Percentiles rank a stretch among this genome's conserved stretches.
Evolutionary conservation across 2,113 vertebrate genomes (phyloP).

Genomic region (Xiphophorus couchianus): DNA sequence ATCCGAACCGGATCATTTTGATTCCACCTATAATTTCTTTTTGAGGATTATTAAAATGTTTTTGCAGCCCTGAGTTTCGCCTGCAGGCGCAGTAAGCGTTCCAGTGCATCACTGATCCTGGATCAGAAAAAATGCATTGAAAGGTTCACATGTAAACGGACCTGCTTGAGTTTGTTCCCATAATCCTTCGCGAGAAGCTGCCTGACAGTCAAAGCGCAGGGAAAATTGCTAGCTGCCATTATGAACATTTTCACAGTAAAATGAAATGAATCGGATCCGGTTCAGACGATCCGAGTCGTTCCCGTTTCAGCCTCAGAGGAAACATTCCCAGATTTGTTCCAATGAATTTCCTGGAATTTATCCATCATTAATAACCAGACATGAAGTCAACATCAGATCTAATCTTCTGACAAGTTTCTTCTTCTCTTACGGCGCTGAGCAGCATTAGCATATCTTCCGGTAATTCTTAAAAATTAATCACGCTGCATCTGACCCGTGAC

Average conservation of each 20-base stretch:
- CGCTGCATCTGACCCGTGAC: conserved; percentile 49
- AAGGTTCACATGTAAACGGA: no score
- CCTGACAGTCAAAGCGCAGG: background rate
- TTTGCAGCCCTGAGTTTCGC: conserved; percentile 22
- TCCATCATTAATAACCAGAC: background rate
- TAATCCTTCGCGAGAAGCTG: background rate
- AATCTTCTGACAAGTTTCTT: conserved; percentile 18
- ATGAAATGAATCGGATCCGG: background rate
- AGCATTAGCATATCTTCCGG: conserved; percentile 63
- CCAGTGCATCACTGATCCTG: no score
- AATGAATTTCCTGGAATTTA: conserved; percentile 14
- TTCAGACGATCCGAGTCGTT: background rate
- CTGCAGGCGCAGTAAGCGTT: conserved; percentile 14
- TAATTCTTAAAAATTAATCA: conserved; percentile 74
- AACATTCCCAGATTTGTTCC: conserved; percentile 7
- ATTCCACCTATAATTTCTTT: background rate
- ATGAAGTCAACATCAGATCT: background rate
- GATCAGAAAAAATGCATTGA: no score
- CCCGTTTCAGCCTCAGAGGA: background rate
- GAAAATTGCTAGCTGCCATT: background rate
- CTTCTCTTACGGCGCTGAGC: conserved; percentile 6
- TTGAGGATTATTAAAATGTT: background rate
- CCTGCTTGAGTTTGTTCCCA: background rate
- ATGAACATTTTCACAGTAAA: background rate
- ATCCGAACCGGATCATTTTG: background rate